Base-by-base conservation (phyloP, 2,888 invertebrate genomes). In the Cerastis rubricosa region DNA sequence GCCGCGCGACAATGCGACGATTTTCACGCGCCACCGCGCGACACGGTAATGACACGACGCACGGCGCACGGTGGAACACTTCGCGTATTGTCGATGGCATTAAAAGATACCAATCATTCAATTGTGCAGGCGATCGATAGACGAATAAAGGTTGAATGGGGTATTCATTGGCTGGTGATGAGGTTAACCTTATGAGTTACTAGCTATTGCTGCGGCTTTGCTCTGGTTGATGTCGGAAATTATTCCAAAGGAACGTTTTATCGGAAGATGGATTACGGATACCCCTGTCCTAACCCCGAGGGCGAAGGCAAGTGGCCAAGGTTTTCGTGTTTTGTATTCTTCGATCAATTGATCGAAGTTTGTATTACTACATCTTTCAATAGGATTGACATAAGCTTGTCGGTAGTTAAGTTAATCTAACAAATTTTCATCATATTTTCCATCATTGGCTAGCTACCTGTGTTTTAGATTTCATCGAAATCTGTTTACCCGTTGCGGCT, bases 11-110 rank as follows among this genome's bases (percentile, higher is more conserved):
- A 93, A 92, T 93, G 86, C 90, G 82, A 80, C 89, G 76, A 83
- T 90, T 89, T 91, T 91, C 92, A 92, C 93, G 93, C 91, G 88
- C 86, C 90, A 90, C 74, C 89, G 87, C 85, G 85, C 87, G 87
- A 70, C 88, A 59, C 81, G 65, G 68, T 85, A 85, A 89, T 89
- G 83, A 89, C 88, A 83, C 87, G 83, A 89, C 88, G 86, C 87
- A 81, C 75, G 72, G 80, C 78, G 71, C 83, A 78, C 85, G 71
- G 81, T 83, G 81, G 84, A 80, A 89, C 89, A 90, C 90, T 88
- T 89, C 81, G 78, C 79, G 67, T 89, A 83, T 89, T 88, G 87
- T 87, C 66, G 74, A 64, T 74, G 75, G 80, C 74, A 89, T 87
- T 84, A 84, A 84, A 84, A 78, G 83, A 84, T 84, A 84, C 87